phyloP scores from a whole-genome alignment of 2,113 vertebrate genomes.

The Emydura subglobosa region DNA sequence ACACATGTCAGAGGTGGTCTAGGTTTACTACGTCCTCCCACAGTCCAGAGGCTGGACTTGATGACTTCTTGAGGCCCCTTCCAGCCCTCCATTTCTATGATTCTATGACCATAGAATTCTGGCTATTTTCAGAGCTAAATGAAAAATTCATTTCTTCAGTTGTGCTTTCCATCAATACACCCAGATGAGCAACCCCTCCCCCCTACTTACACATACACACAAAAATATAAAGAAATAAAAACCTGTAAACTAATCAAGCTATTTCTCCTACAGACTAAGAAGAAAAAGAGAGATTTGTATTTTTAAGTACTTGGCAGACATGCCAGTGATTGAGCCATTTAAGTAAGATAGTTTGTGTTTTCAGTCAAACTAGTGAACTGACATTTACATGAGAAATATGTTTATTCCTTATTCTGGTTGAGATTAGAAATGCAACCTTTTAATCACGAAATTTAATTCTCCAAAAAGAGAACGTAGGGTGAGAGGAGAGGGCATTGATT shows the following conservation, averaged over 20 bases:
- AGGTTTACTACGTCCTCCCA: background rate
- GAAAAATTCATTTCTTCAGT: background rate
- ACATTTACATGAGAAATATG: background rate
- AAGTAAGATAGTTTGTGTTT: background rate
- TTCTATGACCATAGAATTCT: background rate
- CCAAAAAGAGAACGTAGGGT: background rate
- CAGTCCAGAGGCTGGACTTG: background rate
- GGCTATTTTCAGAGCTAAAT: background rate
- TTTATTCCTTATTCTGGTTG: constrained; percentile 41
- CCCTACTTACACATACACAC: background rate
- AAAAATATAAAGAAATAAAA: background rate
- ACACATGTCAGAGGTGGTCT: background rate
- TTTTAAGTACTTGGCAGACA: background rate
- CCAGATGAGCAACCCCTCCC: background rate
- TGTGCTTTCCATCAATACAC: background rate
- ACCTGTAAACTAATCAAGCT: background rate
- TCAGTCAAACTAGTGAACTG: background rate
- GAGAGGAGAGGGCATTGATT: background rate
- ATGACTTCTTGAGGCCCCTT: background rate
- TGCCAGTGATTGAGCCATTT: background rate
- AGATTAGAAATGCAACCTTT: constrained; percentile 25
- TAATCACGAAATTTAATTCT: constrained; percentile 46
- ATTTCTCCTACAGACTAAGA: background rate
- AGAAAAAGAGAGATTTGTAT: background rate
- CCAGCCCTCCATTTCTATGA: background rate